phyloP scores from a whole-genome alignment of 37 sponge, comb jelly and placozoan species.

The Ephydatia muelleri region DNA sequence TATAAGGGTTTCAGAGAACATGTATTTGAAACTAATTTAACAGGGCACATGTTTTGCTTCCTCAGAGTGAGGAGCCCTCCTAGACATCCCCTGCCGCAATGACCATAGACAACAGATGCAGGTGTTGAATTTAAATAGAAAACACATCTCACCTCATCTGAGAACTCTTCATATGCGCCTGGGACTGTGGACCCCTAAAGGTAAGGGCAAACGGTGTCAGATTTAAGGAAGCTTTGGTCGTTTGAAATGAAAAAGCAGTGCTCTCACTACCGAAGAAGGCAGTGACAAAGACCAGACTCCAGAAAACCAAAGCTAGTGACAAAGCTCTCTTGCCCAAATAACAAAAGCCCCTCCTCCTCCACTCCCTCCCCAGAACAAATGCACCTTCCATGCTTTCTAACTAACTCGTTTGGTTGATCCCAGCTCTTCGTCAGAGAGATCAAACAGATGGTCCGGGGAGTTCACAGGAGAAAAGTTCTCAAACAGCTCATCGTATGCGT shows the following conservation, averaged over 20 bases:
- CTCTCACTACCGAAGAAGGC: neutral
- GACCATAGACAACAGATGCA: no score
- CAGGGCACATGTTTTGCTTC: no score
- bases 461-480: conserved; percentile 86
- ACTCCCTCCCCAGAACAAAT: neutral
- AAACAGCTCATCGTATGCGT: conserved; percentile 64
- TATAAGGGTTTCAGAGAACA: no score
- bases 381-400: neutral
- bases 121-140: conserved; percentile 5
- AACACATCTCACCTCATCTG: conserved; percentile 60
- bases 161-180: conserved; percentile 73
- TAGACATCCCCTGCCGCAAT: no score
- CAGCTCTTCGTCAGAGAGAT: conserved; percentile 75
- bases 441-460: conserved; percentile 82
- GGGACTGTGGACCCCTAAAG: conserved; percentile 6
- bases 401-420: conserved; percentile 52
- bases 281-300: neutral
- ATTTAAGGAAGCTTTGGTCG: conserved; percentile 10
- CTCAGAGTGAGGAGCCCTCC: no score
- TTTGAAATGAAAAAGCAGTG: neutral
- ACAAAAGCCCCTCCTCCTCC: neutral
- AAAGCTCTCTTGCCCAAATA: neutral
- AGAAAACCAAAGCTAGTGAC: neutral
- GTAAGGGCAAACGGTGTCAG: conserved; percentile 9
- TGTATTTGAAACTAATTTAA: no score